phyloP scores from a whole-genome alignment of 1,140 invertebrate species.

The Potamilus streckersoni region DNA sequence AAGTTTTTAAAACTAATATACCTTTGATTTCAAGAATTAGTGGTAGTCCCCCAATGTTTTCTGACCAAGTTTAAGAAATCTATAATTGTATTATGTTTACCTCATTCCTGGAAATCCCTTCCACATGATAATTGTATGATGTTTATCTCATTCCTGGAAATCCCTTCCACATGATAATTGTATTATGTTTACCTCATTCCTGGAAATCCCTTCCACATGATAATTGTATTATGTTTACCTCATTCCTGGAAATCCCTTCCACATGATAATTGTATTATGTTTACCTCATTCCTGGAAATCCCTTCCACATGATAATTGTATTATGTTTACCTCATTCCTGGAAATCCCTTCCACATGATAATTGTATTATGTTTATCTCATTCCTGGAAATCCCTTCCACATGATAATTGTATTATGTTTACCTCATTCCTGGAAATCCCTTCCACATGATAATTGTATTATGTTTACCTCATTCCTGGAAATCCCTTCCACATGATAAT shows the following conservation, averaged over 20 bases:
- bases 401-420: too few species aligned
- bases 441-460: too few species aligned
- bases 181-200: constrained; percentile 69
- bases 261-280: too few species aligned
- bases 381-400: constrained; percentile 70
- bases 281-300: constrained; percentile 70
- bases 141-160: constrained; percentile 69
- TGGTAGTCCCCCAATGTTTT: background rate
- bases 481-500: constrained; percentile 71
- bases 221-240: too few species aligned
- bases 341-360: constrained; percentile 71
- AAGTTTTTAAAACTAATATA: background rate
- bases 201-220: constrained; percentile 71
- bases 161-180: constrained; percentile 71
- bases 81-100: constrained; percentile 39
- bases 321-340: constrained; percentile 69
- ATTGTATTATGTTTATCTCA: constrained; percentile 69
- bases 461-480: constrained; percentile 69
- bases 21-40: background rate
- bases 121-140: too few species aligned
- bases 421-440: constrained; percentile 71
- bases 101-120: constrained; percentile 71
- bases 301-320: constrained; percentile 72
- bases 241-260: constrained; percentile 71
- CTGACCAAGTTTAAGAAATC: background rate